Evolutionary conservation across 1,140 invertebrate genomes (phyloP).

Genomic region (Episyrphus balteatus): DNA sequence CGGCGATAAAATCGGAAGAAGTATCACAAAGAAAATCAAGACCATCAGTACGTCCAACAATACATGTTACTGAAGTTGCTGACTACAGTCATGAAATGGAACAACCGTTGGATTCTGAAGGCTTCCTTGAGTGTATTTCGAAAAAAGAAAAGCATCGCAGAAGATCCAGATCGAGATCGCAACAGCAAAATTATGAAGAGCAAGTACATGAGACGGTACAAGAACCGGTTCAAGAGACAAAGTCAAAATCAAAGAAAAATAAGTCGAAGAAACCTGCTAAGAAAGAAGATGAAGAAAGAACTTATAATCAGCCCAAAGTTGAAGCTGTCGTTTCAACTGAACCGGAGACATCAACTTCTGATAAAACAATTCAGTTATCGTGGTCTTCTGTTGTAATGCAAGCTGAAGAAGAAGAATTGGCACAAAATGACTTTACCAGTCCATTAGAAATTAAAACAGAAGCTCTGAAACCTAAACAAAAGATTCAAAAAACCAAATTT

Average conservation of each 20-base stretch:
- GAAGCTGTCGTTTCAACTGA: too few species aligned
- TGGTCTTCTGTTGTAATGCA: too few species aligned
- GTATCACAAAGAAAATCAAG: constrained; percentile 13
- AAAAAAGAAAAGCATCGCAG: constrained; percentile 17
- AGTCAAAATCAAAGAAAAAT: neutral
- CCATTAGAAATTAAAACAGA: too few species aligned
- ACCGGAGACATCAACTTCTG: too few species aligned
- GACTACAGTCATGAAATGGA: constrained; percentile 2
- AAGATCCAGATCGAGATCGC: constrained; percentile 28
- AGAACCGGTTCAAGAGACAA: neutral
- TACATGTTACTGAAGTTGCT: constrained; percentile 17
- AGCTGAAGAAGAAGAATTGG: too few species aligned
- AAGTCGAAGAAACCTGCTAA: neutral
- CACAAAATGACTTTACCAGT: too few species aligned
- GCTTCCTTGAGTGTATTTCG: constrained; percentile 19
- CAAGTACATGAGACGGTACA: neutral
- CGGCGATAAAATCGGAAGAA: too few species aligned
- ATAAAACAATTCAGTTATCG: too few species aligned
- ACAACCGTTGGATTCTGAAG: constrained; percentile 15
- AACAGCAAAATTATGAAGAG: constrained; percentile 12
- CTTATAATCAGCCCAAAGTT: too few species aligned
- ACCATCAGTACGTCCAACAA: constrained; percentile 13
- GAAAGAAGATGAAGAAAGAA: too few species aligned
- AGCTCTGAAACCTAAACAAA: too few species aligned
- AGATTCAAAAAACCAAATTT: too few species aligned